These are phyloP conservation scores for Gavialis gangeticus DNA, from an alignment of 2,113 vertebrate species.

Conservation along the genomic window DNA sequence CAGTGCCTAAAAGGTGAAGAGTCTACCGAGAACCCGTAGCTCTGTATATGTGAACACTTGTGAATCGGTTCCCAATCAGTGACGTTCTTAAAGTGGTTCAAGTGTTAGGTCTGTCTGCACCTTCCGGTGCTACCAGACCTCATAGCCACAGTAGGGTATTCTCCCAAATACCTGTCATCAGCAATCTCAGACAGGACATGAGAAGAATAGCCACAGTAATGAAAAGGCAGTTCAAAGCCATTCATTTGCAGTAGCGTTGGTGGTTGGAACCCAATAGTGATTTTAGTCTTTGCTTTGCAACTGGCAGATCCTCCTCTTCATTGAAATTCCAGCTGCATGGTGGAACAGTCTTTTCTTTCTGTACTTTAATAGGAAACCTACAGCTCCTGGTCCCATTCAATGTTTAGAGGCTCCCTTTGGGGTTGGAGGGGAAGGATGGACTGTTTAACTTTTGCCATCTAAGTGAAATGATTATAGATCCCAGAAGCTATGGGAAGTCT, in stretches of 20 bases:
- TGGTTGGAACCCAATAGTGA: not conserved
- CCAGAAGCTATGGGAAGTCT: not conserved
- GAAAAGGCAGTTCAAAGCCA: not conserved
- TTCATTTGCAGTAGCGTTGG: not conserved
- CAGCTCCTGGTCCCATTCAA: not conserved
- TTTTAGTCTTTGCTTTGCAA: not conserved
- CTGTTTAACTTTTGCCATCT: rapidly evolving
- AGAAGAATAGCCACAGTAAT: not conserved
- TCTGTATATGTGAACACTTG: no score
- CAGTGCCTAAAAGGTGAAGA: no score
- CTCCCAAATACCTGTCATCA: no score
- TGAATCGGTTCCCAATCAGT: no score
- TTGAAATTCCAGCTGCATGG: not conserved
- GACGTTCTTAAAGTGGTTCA: no score
- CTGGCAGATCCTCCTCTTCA: not conserved
- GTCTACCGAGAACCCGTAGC: no score
- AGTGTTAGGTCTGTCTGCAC: no score
- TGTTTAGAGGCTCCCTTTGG: not conserved
- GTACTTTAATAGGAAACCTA: not conserved
- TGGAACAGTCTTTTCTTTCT: not conserved
- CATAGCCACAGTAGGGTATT: no score
- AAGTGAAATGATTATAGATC: not conserved
- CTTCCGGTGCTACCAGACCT: no score
- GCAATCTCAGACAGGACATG: no score
- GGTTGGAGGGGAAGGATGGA: not conserved